Base-by-base conservation (phyloP, 1,140 invertebrate genomes). In the Papilio polytes region DNA sequence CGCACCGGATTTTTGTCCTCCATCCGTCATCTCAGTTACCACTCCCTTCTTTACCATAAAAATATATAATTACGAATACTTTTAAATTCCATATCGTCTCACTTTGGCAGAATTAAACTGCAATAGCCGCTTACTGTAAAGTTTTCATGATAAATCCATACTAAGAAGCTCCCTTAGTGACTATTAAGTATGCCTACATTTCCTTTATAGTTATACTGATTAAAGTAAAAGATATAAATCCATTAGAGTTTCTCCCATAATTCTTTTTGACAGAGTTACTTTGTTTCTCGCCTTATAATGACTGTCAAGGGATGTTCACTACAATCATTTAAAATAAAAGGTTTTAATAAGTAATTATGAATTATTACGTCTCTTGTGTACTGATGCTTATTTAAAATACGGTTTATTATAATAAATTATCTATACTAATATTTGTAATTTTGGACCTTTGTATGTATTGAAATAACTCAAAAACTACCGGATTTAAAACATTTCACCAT, bases 181-280 rank as follows among this genome's bases (percentile, higher is more conserved):
- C n/a, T 8, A 18, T 51, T 51, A 4, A 8, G 1, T 56, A n/a
- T 56, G 53, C 1, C n/a, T 56, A 56, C 18, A 56, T n/a, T n/a
- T 56, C 8, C 18, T 20, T n/a, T 8, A n/a, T 20, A 70, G 0
- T 3, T 15, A 70, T 70, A 15, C 36, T 66, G 31, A 66, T 66
- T 18, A 70, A 70, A 70, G 63, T 31, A 31, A 31, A 70, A 31
- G 26, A 63, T 36, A 31, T 31, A 36, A 70, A 56, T 56, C n/a
- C 26, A 70, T 31, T 70, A 31, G 3, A 36, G 26, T 15, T 31
- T 70, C 63, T 36, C 22, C 10, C 26, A 70, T 70, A 31, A 70
- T 31, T 70, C 63, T 70, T 70, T 70, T 36, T 70, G 63, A 70
- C 63, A 70, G 63, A 31, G 63, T 31, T 70, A 70, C 36, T 31